phyloP scores from a whole-genome alignment of 2,888 invertebrate genomes.

The Pyrochroa serraticornis region DNA sequence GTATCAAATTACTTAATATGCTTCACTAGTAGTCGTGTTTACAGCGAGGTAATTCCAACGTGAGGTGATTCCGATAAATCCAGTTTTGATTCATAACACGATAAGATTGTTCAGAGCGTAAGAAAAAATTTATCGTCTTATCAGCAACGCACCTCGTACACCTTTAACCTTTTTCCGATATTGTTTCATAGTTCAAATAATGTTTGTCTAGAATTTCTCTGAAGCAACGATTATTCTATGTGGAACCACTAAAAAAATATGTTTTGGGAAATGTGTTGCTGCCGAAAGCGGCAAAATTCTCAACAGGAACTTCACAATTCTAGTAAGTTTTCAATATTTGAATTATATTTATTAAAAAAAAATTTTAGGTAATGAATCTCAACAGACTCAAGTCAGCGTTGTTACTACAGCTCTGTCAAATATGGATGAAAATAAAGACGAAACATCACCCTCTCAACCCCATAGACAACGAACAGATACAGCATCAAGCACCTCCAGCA shows the following conservation, averaged over 20 bases:
- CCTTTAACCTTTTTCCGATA: no score
- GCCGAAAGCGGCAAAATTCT: neutral
- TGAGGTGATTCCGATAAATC: no score
- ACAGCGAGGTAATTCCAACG: no score
- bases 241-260: neutral
- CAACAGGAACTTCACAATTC: neutral
- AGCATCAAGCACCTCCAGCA: neutral
- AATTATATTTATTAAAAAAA: neutral
- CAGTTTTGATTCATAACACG: no score
- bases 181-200: no score
- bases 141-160: no score
- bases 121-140: no score
- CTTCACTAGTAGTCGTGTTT: no score
- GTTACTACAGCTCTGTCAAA: neutral
- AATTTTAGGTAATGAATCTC: neutral
- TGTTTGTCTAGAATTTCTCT: no score
- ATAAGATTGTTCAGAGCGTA: no score
- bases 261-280: constrained; percentile 7
- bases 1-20: no score
- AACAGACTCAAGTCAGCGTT: neutral
- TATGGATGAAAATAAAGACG: neutral
- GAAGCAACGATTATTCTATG: no score
- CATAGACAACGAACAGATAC: constrained; percentile 3
- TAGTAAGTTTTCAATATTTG: neutral
- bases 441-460: neutral